A percentile compares a stretch with the other conserved stretches of the same genome.
These are phyloP conservation scores for Camponotus pennsylvanicus DNA, from an alignment of 1,140 invertebrate species.

Conservation along the genomic window DNA sequence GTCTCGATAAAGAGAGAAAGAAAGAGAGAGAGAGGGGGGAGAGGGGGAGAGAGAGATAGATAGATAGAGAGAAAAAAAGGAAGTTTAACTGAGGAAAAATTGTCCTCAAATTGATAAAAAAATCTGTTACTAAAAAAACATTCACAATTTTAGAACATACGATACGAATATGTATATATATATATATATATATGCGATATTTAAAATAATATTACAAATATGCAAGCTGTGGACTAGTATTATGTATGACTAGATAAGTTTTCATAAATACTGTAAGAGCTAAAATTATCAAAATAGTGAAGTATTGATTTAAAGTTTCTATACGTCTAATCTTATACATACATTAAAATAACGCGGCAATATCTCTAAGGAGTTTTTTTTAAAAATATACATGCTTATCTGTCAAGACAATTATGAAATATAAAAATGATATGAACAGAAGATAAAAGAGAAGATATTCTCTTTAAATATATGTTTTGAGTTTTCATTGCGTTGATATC, in stretches of 20 bases:
- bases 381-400: not conserved
- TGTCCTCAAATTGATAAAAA: too few species aligned
- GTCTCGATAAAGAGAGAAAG: too few species aligned
- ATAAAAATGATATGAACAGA: not conserved
- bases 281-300: not conserved
- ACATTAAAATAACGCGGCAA: not conserved
- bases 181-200: not conserved
- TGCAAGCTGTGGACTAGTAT: constrained; percentile 42
- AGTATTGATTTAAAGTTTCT: not conserved
- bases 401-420: not conserved
- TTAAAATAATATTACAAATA: constrained; percentile 26
- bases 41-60: too few species aligned
- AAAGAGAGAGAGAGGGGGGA: too few species aligned
- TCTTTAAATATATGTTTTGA: not conserved
- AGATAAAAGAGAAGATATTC: not conserved
- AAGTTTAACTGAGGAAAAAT: too few species aligned
- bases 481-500: constrained; percentile 17
- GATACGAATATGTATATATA: constrained; percentile 1
- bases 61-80: too few species aligned
- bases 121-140: too few species aligned
- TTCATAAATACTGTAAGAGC: constrained; percentile 6
- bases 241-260: constrained; percentile 46
- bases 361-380: not conserved
- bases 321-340: not conserved
- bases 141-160: not conserved